Base-by-base conservation (phyloP, 2,888 invertebrate genomes). In the Aproaerema taeniolella region DNA sequence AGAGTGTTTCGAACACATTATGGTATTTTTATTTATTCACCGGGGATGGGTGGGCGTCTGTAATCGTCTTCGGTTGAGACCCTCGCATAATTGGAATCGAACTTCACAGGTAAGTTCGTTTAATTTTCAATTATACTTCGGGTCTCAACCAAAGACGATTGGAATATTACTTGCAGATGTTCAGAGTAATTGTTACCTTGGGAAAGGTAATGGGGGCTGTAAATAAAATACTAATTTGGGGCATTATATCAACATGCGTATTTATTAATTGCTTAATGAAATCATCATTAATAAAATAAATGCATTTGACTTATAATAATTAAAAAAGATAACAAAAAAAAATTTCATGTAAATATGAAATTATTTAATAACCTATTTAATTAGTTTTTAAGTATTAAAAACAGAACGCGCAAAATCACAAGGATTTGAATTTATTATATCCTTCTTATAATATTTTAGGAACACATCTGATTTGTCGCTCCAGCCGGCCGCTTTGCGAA, bases 401-500 rank as follows among this genome's bases (percentile, higher is more conserved):
- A 29, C 6, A 6, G 29, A 9, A 11, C 2, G 6, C 2, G 11
- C n/a, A n/a, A 26, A 26, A 9, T 26, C 26, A n/a, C n/a, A 9
- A 9, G 6, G 3, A 3, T 26, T n/a, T 26, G 26, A 6, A 14
- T 13, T 13, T 5, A 13, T 8, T 10, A 30, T 8, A 2, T 30
- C 30, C 13, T 15, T 35, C n/a, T 15, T n/a, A 15, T 35, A 35
- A 15, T 35, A 26, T 26, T 26, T 35, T 9, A 15, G 10, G 9
- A 35, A 35, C n/a, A 31, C 31, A 31, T 39, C 42, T 15, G 43
- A 46, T 9, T 30, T 28, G 15, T 37, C 13, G 13, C 37, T 42
- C 41, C 46, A 49, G 10, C 48, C 46, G 15, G 48, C 46, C 12
- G 46, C 39, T 25, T 41, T 44, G 20, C 49, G 42, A 38, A 49